These are phyloP conservation scores for Branchinecta lynchi DNA, from an alignment of 1,140 invertebrate species.

Conservation along the genomic window DNA sequence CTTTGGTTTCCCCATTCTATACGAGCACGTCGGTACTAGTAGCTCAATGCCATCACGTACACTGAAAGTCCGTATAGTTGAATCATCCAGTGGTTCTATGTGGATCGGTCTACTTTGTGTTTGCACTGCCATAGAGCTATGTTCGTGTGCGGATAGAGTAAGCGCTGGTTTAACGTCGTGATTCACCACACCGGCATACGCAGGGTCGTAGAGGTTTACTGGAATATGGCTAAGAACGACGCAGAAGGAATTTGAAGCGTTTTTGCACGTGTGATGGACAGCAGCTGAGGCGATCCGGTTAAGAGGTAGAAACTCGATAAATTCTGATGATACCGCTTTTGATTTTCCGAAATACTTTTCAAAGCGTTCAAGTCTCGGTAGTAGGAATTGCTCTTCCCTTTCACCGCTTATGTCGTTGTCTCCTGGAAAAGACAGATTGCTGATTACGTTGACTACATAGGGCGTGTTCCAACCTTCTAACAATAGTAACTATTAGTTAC, in stretches of 20 bases:
- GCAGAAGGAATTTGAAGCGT: neutral
- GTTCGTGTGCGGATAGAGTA: neutral
- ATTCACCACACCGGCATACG: neutral
- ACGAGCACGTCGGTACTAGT: neutral
- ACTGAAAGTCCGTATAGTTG: neutral
- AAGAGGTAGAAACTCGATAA: neutral
- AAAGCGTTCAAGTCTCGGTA: neutral
- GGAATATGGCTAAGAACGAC: constrained; percentile 6
- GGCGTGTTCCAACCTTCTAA: no score
- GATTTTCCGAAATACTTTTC: neutral
- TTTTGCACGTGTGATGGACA: neutral
- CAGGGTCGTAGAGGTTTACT: neutral
- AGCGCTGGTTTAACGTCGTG: neutral
- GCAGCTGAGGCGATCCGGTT: neutral
- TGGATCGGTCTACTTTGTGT: neutral
- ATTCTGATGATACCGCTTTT: neutral
- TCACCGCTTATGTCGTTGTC: neutral
- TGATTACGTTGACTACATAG: no score
- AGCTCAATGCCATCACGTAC: neutral
- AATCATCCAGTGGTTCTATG: neutral
- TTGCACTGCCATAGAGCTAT: neutral
- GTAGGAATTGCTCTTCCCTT: neutral
- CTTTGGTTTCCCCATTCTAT: neutral
- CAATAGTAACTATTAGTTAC: no score
- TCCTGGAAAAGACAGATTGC: neutral